These are phyloP conservation scores for Chrysocyon brachyurus DNA, from an alignment of 2,797 vertebrate genomes.

Conservation along the genomic window DNA sequence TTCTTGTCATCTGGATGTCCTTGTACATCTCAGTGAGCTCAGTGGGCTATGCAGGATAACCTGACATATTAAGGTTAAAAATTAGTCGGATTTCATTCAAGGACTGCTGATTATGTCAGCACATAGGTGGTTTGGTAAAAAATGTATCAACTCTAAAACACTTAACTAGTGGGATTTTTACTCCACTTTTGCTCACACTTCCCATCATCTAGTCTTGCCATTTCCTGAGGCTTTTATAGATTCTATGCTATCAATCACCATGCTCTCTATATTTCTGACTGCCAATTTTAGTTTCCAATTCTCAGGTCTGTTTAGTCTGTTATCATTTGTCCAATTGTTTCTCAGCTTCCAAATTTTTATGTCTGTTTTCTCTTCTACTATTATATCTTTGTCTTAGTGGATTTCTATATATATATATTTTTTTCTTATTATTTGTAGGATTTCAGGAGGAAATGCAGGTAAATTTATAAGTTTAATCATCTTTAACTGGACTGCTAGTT, in stretches of 20 bases:
- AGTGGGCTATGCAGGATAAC: neutral
- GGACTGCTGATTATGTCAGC: neutral
- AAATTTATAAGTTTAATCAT: neutral
- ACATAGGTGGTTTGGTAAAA: neutral
- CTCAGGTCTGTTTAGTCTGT: neutral
- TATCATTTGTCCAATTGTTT: neutral
- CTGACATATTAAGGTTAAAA: constrained; percentile 57
- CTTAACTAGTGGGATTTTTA: neutral
- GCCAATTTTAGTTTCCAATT: constrained; percentile 16
- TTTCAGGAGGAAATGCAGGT: neutral
- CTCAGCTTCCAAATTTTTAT: neutral
- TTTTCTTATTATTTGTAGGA: neutral
- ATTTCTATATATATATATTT: neutral
- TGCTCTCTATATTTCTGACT: neutral
- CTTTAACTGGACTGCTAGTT: neutral
- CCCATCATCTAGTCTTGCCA: neutral
- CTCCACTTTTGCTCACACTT: neutral
- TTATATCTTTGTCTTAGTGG: neutral
- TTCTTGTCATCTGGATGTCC: constrained; percentile 34
- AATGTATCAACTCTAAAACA: constrained; percentile 19
- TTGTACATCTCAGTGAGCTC: neutral
- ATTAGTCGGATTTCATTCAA: constrained; percentile 64
- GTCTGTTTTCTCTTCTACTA: neutral
- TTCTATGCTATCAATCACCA: neutral
- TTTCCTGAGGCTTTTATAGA: neutral